A percentile compares a stretch with the other conserved stretches of the same genome.
phyloP scores from a whole-genome alignment of 2,888 invertebrate species.

The Flabesymbios commensalis region DNA sequence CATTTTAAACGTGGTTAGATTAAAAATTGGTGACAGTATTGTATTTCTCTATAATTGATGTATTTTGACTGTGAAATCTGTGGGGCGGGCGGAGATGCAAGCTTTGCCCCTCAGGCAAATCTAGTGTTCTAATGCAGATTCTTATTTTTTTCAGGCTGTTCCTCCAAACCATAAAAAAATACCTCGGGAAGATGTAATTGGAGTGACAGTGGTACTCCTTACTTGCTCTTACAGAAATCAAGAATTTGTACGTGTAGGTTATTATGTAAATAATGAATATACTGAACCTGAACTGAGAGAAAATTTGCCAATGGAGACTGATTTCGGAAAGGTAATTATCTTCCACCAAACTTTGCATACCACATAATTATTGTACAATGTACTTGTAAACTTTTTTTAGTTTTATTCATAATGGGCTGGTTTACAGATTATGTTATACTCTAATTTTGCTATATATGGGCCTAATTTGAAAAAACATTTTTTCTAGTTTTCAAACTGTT shows the following conservation, averaged over 20 bases:
- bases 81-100: no score
- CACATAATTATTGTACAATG: neutral
- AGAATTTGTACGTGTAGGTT: slow-evolving; percentile 96
- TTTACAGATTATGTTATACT: no score
- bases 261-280: slow-evolving; percentile 98
- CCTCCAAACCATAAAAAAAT: slow-evolving; percentile 93
- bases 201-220: slow-evolving; percentile 93
- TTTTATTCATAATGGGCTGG: neutral
- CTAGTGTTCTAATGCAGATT: neutral
- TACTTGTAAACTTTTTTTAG: neutral
- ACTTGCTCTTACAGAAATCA: slow-evolving; percentile 89
- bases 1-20: no score
- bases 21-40: no score
- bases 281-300: slow-evolving; percentile 88
- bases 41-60: no score
- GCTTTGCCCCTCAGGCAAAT: no score
- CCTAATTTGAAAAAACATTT: no score
- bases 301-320: slow-evolving; percentile 89
- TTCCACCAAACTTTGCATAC: neutral
- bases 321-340: slow-evolving; percentile 82
- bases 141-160: slow-evolving; percentile 74
- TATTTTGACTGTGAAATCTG: no score
- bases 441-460: no score
- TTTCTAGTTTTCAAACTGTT: no score
- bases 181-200: slow-evolving; percentile 94